These are phyloP conservation scores for Yoshiicerus persimilis DNA, from an alignment of 1,140 invertebrate species.

Conservation along the genomic window DNA sequence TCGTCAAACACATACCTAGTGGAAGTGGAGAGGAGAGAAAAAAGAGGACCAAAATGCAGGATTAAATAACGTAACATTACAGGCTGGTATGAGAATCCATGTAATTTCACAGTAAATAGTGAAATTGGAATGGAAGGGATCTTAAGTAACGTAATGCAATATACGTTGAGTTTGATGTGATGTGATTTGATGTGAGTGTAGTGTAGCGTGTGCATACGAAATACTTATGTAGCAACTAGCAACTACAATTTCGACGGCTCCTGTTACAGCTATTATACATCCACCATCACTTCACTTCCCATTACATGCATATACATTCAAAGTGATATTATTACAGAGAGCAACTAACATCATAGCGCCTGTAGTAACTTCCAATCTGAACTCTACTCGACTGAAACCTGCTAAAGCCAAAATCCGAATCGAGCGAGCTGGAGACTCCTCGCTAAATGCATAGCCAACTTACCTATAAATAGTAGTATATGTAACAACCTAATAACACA, in stretches of 20 bases:
- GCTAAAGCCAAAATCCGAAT: background rate
- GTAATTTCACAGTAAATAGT: background rate
- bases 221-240: background rate
- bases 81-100: background rate
- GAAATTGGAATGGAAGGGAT: background rate
- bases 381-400: background rate
- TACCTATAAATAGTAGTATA: background rate
- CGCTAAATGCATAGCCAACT: background rate
- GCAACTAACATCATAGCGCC: background rate
- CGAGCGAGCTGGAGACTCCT: background rate
- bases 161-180: background rate
- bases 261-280: background rate
- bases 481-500: background rate
- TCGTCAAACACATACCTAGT: background rate
- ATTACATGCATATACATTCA: background rate
- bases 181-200: slow-evolving; percentile 9
- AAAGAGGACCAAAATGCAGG: background rate
- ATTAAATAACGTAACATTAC: background rate
- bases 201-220: background rate
- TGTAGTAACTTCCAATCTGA: background rate
- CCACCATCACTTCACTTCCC: background rate
- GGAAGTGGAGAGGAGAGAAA: background rate
- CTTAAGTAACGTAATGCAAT: background rate
- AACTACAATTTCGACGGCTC: background rate
- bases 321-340: background rate